These are phyloP conservation scores for Belonocnema kinseyi DNA, from an alignment of 1,140 invertebrate species.

Conservation along the genomic window DNA sequence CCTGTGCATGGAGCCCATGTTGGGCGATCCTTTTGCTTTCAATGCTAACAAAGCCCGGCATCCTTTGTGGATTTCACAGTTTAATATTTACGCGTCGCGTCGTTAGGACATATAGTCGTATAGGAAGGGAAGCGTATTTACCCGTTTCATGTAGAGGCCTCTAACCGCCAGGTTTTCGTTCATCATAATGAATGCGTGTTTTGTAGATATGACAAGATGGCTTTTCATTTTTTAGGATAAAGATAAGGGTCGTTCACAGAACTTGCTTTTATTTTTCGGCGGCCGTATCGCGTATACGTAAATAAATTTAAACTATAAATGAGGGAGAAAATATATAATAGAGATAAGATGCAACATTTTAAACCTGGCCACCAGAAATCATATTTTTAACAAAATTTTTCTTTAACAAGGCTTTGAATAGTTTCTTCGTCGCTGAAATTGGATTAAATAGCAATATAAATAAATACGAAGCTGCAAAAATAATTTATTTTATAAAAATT, in stretches of 20 bases:
- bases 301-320: no score
- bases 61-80: conserved; percentile 37
- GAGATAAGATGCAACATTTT: no score
- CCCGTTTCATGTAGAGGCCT: conserved; percentile 36
- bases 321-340: no score
- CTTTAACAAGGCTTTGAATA: no score
- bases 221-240: not conserved
- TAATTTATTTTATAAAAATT: no score
- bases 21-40: conserved; percentile 44
- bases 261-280: no score
- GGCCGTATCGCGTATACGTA: no score
- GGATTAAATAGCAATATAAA: no score
- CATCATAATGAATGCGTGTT: conserved; percentile 28
- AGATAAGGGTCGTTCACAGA: not conserved
- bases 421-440: no score
- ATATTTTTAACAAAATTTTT: no score
- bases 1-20: conserved; percentile 1
- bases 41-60: conserved; percentile 35
- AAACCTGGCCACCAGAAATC: no score
- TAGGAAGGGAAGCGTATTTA: conserved; percentile 48
- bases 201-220: not conserved
- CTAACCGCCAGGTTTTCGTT: conserved; percentile 44
- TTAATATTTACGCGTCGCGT: conserved; percentile 61
- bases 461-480: no score
- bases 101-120: conserved; percentile 53